Base-by-base conservation (phyloP, 2,797 vertebrate species). In the Semotilus atromaculatus region DNA sequence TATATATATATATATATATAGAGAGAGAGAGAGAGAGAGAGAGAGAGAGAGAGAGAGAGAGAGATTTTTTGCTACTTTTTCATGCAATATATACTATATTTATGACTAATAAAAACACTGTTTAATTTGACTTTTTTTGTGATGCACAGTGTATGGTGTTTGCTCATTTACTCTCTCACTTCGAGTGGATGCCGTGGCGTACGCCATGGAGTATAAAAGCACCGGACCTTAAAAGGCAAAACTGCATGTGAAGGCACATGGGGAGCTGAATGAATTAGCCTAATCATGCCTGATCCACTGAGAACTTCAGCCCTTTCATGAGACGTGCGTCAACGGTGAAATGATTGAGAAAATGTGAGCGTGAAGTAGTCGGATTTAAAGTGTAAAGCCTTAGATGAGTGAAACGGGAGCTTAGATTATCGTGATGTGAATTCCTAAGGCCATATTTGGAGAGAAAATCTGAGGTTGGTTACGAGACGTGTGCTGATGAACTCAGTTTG, bases 181-280 rank as follows among this genome's bases (percentile, higher is more conserved):
- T 64, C 3, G 60, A 31, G 60, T 58, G 11, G 23, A 58, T n/a
- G 55, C 18, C 18, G 10, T 53, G 40, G 38, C 0, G 9, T 19
- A 74, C 16, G 18, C 8, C 72, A 29, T n/a, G n/a, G 29, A 73
- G n/a, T 19, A 58, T 55, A 67, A 67, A 73, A 81, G 34, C 38
- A 60, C 64, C 45, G 14, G 45, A 48, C 45, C 84, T 68, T 60
- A 81, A 76, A 68, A 86, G 72, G 79, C 45, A 76, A 83, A 76
- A 51, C 26, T 51, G 62, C 45, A 68, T 48, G 55, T 43, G 31
- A 70, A 80, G 58, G 43, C 62, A 36, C 60, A 48, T 26, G 19
- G 16, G 3, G 38, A 19, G 1, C 80, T 73, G 53, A 38, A 66
- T 8, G 81, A 74, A 75, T 75, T 19, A 38, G 29, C 62, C 23